Conservation (phyloP, 2,888 invertebrate genomes). For the Microctonus brassicae region DNA sequence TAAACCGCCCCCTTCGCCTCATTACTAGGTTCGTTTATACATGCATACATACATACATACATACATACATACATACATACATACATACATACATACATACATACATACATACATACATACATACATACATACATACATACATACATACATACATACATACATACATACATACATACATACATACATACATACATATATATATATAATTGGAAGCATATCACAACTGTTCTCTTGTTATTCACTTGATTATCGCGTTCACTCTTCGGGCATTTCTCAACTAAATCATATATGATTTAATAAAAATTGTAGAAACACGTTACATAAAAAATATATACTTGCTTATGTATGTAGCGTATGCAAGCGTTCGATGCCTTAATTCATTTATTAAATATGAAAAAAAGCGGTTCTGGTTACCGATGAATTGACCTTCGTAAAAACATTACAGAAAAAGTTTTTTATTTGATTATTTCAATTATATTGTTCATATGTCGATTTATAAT, state of each 20-base stretch:
- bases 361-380: not conserved
- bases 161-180: too few relatives aligned
- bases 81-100: too few relatives aligned
- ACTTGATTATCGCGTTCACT: not conserved
- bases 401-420: not conserved
- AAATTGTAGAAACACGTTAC: not conserved
- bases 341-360: not conserved
- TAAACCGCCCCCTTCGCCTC: conserved; percentile 54
- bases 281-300: not conserved
- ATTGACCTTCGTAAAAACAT: not conserved
- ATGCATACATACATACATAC: not conserved
- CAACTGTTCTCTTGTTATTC: conserved; percentile 1
- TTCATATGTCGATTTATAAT: not conserved
- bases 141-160: too few relatives aligned
- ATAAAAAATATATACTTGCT: not conserved
- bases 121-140: too few relatives aligned
- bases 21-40: conserved; percentile 42
- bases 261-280: not conserved
- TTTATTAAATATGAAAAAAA: not conserved
- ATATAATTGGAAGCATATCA: not conserved
- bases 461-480: not conserved
- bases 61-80: not conserved
- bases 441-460: not conserved
- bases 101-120: too few relatives aligned
- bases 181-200: not conserved